Conservation (phyloP, 2,797 vertebrate genomes). For the Etheostoma nigrum region DNA sequence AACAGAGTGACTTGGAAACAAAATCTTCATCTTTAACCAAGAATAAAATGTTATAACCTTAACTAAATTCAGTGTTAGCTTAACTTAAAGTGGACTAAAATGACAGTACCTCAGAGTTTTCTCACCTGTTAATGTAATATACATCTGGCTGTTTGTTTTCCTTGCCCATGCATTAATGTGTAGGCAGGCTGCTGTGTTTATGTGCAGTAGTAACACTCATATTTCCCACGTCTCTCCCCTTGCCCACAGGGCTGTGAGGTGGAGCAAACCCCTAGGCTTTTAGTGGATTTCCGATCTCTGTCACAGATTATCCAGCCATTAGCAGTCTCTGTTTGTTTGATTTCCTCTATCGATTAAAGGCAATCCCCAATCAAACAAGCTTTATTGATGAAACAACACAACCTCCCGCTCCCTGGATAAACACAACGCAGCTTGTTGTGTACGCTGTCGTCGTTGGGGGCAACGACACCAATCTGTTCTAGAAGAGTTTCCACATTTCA, state of each 20-base stretch:
- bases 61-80: too few relatives aligned
- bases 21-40: too few relatives aligned
- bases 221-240: neutral
- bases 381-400: conserved; percentile 73
- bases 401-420: conserved; percentile 65
- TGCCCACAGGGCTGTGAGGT: conserved; percentile 16
- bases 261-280: conserved; percentile 56
- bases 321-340: conserved; percentile 78
- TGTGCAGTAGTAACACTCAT: neutral
- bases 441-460: neutral
- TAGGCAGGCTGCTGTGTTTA: neutral
- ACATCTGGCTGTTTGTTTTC: too few relatives aligned
- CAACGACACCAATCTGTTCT: conserved; percentile 25
- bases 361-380: conserved; percentile 83
- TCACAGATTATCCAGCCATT: conserved; percentile 79
- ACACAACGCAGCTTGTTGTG: conserved; percentile 46
- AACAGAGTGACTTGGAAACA: too few relatives aligned
- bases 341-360: conserved; percentile 78
- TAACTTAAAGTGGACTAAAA: too few relatives aligned
- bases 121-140: neutral
- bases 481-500: conserved; percentile 46
- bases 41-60: too few relatives aligned
- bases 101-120: neutral
- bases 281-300: conserved; percentile 64
- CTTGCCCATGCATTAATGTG: neutral